Percentiles rank a stretch among this genome's conserved stretches.
Conservation (phyloP, 2,888 invertebrate genomes). For the Nowickia ferox region DNA sequence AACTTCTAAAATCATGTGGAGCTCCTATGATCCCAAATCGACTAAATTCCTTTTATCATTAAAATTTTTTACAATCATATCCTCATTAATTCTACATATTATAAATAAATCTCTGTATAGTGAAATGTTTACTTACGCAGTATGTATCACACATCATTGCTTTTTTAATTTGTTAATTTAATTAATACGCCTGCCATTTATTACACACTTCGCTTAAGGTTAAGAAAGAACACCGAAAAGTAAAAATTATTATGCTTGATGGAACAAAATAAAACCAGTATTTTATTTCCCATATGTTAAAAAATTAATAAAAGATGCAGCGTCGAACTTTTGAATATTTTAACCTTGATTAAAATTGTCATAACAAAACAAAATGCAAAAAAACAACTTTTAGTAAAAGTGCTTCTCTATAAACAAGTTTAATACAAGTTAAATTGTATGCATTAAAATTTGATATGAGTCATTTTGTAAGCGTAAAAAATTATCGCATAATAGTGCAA, state of each 20-base stretch:
- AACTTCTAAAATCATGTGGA: too few relatives aligned
- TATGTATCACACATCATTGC: too few relatives aligned
- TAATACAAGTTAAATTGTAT: background rate
- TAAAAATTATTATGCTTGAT: background rate
- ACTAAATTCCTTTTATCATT: too few relatives aligned
- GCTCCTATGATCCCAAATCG: too few relatives aligned
- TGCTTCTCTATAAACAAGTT: background rate
- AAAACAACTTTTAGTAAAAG: background rate
- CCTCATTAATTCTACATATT: too few relatives aligned
- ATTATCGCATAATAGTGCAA: background rate
- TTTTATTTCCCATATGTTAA: background rate
- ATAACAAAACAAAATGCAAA: background rate
- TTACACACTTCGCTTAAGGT: background rate
- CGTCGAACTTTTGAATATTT: background rate
- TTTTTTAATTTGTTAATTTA: too few relatives aligned
- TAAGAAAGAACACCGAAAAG: background rate
- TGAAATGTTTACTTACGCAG: too few relatives aligned
- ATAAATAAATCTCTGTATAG: too few relatives aligned
- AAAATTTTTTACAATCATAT: too few relatives aligned
- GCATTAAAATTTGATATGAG: conserved; percentile 4
- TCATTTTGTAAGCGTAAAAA: conserved; percentile 9
- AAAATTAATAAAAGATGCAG: background rate
- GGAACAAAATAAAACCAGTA: conserved; percentile 19
- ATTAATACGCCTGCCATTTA: too few relatives aligned
- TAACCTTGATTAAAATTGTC: conserved; percentile 29